Base-by-base conservation (phyloP, 2,797 vertebrate species). In the Discoglossus pictus region DNA sequence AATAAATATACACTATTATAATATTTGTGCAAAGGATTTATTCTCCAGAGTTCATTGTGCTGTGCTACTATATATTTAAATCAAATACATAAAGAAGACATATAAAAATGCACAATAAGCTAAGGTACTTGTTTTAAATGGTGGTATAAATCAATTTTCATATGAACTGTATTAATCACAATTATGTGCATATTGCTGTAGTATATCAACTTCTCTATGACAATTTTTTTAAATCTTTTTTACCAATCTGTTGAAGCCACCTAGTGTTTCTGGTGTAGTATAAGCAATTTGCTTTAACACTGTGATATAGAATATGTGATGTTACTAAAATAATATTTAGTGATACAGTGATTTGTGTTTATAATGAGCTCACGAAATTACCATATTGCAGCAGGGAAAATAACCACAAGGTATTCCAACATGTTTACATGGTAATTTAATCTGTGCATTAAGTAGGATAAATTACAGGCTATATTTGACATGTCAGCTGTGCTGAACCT, bases 161-260 rank as follows among this genome's bases (percentile, higher is more conserved):
- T 47, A 47, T 47, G 7, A 21, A 24, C 13, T 47, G 44, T 12
- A 1, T 12, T 47, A 6, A 10, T 47, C 23, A 31, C 40, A 53
- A 53, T 11, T 43, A 39, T 43, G 38, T 24, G 5, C 35, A 39
- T 31, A 35, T 53, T 34, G 31, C 39, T 44, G 36, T 44, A 54
- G 40, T 65, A 25, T 44, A 7, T 46, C 16, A 21, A 54, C 44
- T 44, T 35, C 61, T 39, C 61, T 53, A 11, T 44, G 38, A 50
- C 39, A 54, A 35, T 42, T 25, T 34, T 20, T 43, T n/a, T n/a
- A n/a, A n/a, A 24, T 10, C 20, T 40, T 43, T 31, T 65, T 52
- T 44, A 43, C 46, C 42, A 11, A 20, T 39, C 39, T 43, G 36
- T 54, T 54, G 61, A 65, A 65, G 50, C 61, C 61, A 64, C 61